A percentile compares a stretch with the other conserved stretches of the same genome.
Conservation (phyloP, 2,888 invertebrate species). For the Thyatira batis region DNA sequence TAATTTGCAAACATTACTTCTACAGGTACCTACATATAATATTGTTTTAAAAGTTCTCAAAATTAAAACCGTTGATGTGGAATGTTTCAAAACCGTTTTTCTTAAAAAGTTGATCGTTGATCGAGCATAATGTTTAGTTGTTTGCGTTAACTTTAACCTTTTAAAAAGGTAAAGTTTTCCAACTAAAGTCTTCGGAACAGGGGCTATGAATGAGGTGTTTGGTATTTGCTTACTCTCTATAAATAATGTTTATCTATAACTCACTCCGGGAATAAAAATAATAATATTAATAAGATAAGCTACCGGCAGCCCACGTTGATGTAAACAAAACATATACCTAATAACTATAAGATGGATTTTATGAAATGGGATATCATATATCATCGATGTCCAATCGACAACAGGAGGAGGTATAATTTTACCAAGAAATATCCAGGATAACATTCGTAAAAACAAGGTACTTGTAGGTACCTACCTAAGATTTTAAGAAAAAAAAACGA, state of each 20-base stretch:
- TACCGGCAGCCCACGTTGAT: not conserved
- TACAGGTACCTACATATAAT: not conserved
- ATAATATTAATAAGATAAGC: no score
- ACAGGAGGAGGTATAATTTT: no score
- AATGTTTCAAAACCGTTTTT: constrained; percentile 29
- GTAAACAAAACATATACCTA: no score
- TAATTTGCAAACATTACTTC: no score
- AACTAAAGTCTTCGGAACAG: constrained; percentile 39
- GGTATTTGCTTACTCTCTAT: constrained; percentile 41
- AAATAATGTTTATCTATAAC: constrained; percentile 63
- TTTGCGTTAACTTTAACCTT: constrained; percentile 40
- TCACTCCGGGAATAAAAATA: constrained; percentile 16
- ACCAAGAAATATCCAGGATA: no score
- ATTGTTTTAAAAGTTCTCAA: not conserved
- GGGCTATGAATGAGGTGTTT: constrained; percentile 53
- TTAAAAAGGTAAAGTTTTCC: constrained; percentile 56
- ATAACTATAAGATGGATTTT: no score
- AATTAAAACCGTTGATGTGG: constrained; percentile 32
- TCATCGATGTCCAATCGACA: no score
- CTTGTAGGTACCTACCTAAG: no score
- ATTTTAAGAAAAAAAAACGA: no score
- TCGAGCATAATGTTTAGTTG: constrained; percentile 35
- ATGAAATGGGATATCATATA: no score
- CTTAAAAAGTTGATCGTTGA: constrained; percentile 40
- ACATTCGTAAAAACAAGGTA: no score